Conservation (phyloP, 2,888 invertebrate genomes). For the Xiphydria camelus region DNA sequence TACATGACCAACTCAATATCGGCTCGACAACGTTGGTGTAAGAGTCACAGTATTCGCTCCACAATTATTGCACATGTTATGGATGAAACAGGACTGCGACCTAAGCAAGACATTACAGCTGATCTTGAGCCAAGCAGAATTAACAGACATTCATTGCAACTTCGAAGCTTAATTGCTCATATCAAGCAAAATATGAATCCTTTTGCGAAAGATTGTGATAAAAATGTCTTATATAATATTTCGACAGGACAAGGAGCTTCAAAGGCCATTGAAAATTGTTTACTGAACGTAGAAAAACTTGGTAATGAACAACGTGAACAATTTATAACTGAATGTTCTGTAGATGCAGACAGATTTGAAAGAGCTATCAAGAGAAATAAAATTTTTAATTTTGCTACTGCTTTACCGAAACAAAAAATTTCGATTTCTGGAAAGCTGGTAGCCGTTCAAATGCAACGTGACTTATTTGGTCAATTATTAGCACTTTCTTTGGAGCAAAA, state of each 20-base stretch:
- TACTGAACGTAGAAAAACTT: background rate
- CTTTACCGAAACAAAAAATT: too few species aligned
- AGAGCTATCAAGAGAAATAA: too few species aligned
- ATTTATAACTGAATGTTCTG: too few species aligned
- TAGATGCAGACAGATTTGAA: conserved; percentile 1
- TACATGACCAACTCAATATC: too few species aligned
- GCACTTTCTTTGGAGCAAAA: conserved; percentile 15
- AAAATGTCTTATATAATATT: conserved; percentile 28
- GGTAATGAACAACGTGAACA: too few species aligned
- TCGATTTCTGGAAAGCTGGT: conserved; percentile 22
- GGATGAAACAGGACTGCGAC: conserved; percentile 26
- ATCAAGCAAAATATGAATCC: conserved; percentile 26
- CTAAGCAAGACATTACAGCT: conserved; percentile 32
- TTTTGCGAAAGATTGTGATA: conserved; percentile 22
- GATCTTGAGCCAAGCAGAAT: conserved; percentile 30
- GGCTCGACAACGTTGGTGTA: too few species aligned
- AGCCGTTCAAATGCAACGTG: conserved; percentile 8
- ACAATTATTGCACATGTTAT: too few species aligned
- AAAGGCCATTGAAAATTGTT: background rate
- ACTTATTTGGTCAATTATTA: conserved; percentile 11
- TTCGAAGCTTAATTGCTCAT: conserved; percentile 7
- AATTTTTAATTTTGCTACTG: conserved; percentile 2
- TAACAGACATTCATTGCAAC: too few species aligned
- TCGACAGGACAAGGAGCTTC: conserved; percentile 17
- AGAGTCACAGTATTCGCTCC: too few species aligned